These are phyloP conservation scores for Halcyon leucocephala DNA, from an alignment of 2,797 vertebrate genomes.

Conservation along the genomic window DNA sequence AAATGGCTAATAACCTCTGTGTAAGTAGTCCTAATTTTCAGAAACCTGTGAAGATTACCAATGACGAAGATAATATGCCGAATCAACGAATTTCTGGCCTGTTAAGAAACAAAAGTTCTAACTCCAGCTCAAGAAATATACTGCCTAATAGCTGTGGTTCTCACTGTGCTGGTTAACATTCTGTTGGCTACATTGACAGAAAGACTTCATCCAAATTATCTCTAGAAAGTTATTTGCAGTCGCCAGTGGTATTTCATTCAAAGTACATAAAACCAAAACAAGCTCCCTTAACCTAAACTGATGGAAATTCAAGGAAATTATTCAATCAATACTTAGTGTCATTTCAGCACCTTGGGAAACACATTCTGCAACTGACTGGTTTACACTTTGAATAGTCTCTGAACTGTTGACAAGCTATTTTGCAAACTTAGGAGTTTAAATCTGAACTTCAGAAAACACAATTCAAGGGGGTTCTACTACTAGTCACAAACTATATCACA, in stretches of 20 bases:
- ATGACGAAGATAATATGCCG: neutral
- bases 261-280: neutral
- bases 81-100: neutral
- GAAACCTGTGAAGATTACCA: neutral
- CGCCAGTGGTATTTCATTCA: neutral
- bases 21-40: neutral
- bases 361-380: neutral
- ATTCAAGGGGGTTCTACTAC: neutral
- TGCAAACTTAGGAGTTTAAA: neutral
- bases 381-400: neutral
- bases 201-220: neutral
- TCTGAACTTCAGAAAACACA: neutral
- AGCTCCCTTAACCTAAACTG: accelerated
- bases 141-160: neutral
- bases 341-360: neutral
- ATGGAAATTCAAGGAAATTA: neutral
- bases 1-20: neutral
- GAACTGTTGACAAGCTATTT: neutral
- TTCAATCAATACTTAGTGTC: neutral
- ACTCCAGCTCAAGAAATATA: neutral
- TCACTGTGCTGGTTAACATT: neutral
- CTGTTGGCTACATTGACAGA: neutral
- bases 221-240: neutral
- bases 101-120: neutral
- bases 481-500: neutral